A percentile compares a stretch with the other conserved stretches of the same genome.
phyloP scores from a whole-genome alignment of 2,797 vertebrate genomes.

The Syndactyla subalaris region DNA sequence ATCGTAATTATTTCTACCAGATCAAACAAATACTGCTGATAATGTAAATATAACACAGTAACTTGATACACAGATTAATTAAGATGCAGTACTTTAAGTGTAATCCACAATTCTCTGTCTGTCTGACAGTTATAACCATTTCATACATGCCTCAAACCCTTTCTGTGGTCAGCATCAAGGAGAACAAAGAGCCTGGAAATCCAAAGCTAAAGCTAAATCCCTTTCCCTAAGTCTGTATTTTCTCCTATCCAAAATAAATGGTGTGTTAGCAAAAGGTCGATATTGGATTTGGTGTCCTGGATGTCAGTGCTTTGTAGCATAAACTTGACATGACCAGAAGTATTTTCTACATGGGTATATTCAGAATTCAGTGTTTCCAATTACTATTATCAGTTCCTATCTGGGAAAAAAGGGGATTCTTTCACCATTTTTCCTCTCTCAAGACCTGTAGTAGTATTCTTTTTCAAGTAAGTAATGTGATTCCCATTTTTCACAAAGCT shows the following conservation, averaged over 20 bases:
- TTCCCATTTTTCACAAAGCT: not conserved
- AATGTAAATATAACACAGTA: not conserved
- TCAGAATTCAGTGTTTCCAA: not conserved
- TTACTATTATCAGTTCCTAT: not conserved
- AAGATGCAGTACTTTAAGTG: not conserved
- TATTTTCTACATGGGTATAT: not conserved
- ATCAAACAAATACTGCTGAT: conserved; percentile 9
- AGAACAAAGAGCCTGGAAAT: not conserved
- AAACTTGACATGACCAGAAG: not conserved
- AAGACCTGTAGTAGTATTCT: not conserved
- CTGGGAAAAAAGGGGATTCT: not conserved
- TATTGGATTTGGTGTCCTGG: not conserved
- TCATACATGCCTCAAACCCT: not conserved
- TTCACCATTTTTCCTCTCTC: not conserved
- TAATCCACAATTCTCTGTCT: conserved; percentile 5
- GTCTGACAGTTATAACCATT: not conserved
- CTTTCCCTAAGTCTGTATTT: not conserved
- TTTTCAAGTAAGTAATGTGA: not conserved
- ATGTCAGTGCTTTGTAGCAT: not conserved
- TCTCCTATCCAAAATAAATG: not conserved
- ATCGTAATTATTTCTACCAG: not conserved
- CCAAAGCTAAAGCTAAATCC: not conserved
- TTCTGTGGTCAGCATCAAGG: not conserved
- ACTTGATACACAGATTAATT: not conserved
- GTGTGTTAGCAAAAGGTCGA: not conserved